Conservation (phyloP, 2,888 invertebrate species). For the Exephanes ischioxanthus region DNA sequence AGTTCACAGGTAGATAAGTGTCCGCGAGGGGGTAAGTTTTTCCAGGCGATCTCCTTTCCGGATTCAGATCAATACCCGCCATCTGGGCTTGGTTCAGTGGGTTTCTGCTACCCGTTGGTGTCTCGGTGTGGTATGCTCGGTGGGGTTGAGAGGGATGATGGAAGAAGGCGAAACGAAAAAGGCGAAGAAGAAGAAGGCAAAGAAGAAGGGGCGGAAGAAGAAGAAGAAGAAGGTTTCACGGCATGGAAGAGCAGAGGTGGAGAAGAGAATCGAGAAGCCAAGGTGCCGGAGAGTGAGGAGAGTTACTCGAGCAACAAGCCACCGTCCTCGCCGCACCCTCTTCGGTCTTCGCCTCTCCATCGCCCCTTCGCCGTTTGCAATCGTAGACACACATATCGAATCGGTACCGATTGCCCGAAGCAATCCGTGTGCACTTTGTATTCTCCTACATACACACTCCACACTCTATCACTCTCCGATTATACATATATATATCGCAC, state of each 20-base stretch:
- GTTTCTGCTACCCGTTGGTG: slow-evolving; percentile 37
- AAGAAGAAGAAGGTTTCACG: slow-evolving; percentile 66
- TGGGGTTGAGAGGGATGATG: slow-evolving; percentile 60
- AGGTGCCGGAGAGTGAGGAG: slow-evolving; percentile 68
- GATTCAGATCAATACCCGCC: slow-evolving; percentile 83
- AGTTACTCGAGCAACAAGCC: slow-evolving; percentile 82
- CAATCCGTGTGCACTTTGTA: slow-evolving; percentile 36
- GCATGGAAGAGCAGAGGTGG: slow-evolving; percentile 45
- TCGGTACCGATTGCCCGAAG: slow-evolving; percentile 48
- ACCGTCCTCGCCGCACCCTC: slow-evolving; percentile 77
- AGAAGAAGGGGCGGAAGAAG: slow-evolving; percentile 47
- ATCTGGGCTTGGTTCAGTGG: slow-evolving; percentile 78
- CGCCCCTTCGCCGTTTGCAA: slow-evolving; percentile 57
- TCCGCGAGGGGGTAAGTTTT: slow-evolving; percentile 79
- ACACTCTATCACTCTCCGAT: neutral
- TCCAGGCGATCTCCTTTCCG: slow-evolving; percentile 82
- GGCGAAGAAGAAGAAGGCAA: slow-evolving; percentile 56
- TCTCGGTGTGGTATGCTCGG: slow-evolving; percentile 13
- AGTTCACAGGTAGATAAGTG: slow-evolving; percentile 73
- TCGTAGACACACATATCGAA: slow-evolving; percentile 68
- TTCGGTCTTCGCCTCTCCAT: slow-evolving; percentile 47
- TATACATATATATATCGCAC: neutral
- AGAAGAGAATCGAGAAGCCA: slow-evolving; percentile 64
- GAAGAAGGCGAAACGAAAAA: slow-evolving; percentile 57
- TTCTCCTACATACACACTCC: neutral